A percentile compares a stretch with the other conserved stretches of the same genome.
Evolutionary conservation across 1,140 invertebrate species (phyloP).

Genomic region (Sminthurinus signatus): DNA sequence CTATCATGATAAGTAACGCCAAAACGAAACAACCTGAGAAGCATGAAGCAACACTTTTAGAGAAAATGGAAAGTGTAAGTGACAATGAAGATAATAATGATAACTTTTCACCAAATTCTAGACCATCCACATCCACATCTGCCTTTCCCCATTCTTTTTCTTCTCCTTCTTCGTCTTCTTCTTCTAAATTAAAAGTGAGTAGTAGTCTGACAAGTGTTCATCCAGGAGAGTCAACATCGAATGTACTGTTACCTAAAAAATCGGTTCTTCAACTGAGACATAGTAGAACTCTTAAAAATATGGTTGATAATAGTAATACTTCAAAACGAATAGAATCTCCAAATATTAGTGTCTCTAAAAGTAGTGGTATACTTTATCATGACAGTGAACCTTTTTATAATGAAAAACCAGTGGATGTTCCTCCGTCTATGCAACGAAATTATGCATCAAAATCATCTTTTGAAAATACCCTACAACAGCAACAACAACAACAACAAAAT

Average conservation of each 20-base stretch:
- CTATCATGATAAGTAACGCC: constrained; percentile 43
- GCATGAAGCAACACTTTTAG: constrained; percentile 33
- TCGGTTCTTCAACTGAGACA: constrained; percentile 8
- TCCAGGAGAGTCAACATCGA: background rate
- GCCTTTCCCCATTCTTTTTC: too few relatives aligned
- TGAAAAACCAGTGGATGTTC: too few relatives aligned
- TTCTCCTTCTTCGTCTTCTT: too few relatives aligned
- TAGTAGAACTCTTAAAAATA: constrained; percentile 6
- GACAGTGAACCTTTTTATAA: too few relatives aligned
- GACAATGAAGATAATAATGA: constrained; percentile 33
- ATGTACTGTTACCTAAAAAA: background rate
- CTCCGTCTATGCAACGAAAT: too few relatives aligned
- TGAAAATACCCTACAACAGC: too few relatives aligned
- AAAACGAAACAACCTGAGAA: constrained; percentile 36
- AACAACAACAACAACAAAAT: too few relatives aligned
- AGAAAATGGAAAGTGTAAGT: constrained; percentile 36
- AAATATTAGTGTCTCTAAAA: too few relatives aligned
- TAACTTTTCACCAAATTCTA: background rate
- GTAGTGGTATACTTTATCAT: too few relatives aligned
- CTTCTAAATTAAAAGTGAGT: too few relatives aligned
- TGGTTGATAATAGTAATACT: background rate
- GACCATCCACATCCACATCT: too few relatives aligned
- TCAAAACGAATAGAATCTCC: background rate
- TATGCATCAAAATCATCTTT: too few relatives aligned
- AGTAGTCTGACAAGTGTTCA: background rate